phyloP scores from a whole-genome alignment of 2,888 invertebrate genomes.

The Liodrosophila aerea region DNA sequence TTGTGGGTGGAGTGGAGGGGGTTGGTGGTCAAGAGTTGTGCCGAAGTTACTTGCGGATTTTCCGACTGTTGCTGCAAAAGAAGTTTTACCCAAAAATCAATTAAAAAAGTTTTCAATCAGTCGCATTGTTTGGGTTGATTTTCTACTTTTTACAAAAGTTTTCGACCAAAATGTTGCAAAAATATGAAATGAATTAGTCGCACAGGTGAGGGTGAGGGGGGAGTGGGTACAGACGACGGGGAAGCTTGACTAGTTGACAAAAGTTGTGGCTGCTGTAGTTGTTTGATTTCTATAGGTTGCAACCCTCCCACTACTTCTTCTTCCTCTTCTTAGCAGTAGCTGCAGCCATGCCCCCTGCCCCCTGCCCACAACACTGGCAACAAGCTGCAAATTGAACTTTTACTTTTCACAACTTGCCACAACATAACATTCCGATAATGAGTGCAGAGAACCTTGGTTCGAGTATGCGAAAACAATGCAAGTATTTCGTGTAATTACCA shows the following conservation, averaged over 20 bases:
- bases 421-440: constrained; percentile 32
- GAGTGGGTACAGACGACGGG: background rate
- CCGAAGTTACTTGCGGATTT: background rate
- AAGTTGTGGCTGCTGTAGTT: constrained; percentile 55
- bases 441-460: too few species aligned
- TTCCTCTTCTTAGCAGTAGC: too few species aligned
- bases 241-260: constrained; percentile 46
- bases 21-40: constrained; percentile 6
- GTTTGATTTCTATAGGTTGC: constrained; percentile 58
- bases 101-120: constrained; percentile 80
- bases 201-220: constrained; percentile 31
- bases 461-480: too few species aligned
- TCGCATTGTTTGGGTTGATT: constrained; percentile 64
- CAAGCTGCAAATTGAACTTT: constrained; percentile 57
- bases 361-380: constrained; percentile 26
- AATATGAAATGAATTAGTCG: constrained; percentile 75
- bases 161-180: constrained; percentile 63
- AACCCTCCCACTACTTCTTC: background rate
- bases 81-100: constrained; percentile 76
- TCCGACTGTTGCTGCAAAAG: constrained; percentile 8
- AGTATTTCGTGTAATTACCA: too few species aligned
- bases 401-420: constrained; percentile 42
- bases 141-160: constrained; percentile 32
- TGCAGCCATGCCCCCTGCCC: background rate
- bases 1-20: background rate